phyloP scores from a whole-genome alignment of 2,113 vertebrate genomes.

The Nanger granti region DNA sequence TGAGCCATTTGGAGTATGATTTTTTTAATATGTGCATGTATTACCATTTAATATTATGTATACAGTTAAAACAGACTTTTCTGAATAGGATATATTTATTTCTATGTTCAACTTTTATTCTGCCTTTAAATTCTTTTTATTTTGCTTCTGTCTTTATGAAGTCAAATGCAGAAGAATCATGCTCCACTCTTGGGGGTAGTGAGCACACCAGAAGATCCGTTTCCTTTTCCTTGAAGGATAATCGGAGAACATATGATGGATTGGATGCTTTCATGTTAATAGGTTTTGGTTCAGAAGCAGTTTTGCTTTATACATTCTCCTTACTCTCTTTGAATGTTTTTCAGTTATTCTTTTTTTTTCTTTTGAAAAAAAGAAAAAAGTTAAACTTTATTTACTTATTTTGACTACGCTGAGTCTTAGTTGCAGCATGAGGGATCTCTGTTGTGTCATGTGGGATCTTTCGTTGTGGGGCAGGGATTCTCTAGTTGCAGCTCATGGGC shows the following conservation, averaged over 20 bases:
- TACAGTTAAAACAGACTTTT: not conserved
- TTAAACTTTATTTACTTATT: not conserved
- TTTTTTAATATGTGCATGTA: not conserved
- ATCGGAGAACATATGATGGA: not conserved
- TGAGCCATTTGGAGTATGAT: not conserved
- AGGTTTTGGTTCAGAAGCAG: not conserved
- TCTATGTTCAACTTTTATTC: too few relatives aligned
- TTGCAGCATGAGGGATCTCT: not conserved
- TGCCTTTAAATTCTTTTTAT: not conserved
- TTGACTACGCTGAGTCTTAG: not conserved
- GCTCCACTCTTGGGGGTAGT: fast-evolving
- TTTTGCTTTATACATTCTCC: slow-evolving; percentile 2
- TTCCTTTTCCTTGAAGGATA: not conserved
- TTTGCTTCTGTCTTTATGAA: not conserved
- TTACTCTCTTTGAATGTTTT: slow-evolving; percentile 62
- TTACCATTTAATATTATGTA: not conserved
- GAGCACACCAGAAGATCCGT: fast-evolving
- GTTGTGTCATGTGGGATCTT: not conserved
- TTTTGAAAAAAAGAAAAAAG: not conserved
- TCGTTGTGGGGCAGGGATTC: not conserved
- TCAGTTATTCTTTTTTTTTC: slow-evolving; percentile 74
- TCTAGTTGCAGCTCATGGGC: not conserved
- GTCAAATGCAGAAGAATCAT: not conserved
- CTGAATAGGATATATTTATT: not conserved
- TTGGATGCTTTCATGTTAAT: not conserved